phyloP scores from a whole-genome alignment of 2,113 vertebrate genomes.

The Triplophysa siluroides region DNA sequence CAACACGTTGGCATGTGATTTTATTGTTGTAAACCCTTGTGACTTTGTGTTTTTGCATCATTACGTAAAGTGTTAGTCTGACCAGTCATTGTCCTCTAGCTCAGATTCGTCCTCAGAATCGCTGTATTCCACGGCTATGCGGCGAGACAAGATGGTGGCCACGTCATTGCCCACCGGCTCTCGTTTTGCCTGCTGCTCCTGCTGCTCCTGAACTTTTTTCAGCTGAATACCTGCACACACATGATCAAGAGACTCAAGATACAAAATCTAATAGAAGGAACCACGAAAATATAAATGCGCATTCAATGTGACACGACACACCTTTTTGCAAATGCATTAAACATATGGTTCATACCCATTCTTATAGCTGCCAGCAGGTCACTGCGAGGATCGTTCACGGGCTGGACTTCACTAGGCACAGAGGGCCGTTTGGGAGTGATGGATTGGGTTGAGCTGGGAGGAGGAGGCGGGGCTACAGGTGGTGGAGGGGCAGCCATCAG shows the following conservation, averaged over 20 bases:
- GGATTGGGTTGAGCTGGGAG: conserved; percentile 74
- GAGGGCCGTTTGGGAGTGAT: conserved; percentile 82
- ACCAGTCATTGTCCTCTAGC: conserved; percentile 96
- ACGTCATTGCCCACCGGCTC: conserved; percentile 94
- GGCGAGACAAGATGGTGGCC: conserved; percentile 93
- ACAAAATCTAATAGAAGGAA: no score
- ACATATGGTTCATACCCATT: conserved; percentile 81
- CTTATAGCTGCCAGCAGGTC: conserved; percentile 96
- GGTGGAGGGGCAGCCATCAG: conserved; percentile 82
- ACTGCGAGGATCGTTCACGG: conserved; percentile 86
- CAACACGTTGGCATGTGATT: conserved; percentile 36
- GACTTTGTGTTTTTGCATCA: conserved; percentile 12
- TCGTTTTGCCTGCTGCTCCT: conserved; percentile 92
- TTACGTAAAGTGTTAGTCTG: conserved; percentile 73
- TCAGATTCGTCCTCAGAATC: conserved; percentile 96
- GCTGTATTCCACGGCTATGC: conserved; percentile 96
- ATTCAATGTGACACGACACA: background rate
- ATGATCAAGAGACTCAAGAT: background rate
- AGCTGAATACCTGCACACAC: conserved; percentile 86
- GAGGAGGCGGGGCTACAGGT: conserved; percentile 86
- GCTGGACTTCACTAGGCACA: conserved; percentile 63
- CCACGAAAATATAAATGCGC: no score
- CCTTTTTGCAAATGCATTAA: background rate
- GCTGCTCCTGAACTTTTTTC: conserved; percentile 98
- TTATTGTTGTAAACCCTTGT: conserved; percentile 22